Evolutionary conservation across 2,113 vertebrate genomes (phyloP), one percentile per base, ranked within the genome.

Genomic region (Lethenteron camtschaticum): DNA sequence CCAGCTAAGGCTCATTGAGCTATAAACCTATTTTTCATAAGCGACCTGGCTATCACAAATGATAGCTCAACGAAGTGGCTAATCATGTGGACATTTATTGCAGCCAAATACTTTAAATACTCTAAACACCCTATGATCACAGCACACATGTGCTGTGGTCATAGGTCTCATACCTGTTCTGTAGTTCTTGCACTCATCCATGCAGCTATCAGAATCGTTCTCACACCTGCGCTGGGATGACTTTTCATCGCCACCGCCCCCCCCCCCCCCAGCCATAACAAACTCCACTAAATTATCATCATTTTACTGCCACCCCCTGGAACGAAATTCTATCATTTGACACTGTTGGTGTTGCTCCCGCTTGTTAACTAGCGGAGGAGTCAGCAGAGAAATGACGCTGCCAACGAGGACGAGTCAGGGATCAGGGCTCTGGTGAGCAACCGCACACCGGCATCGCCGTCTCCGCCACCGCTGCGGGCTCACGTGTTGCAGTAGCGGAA

Each of bases 401-500:
- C 16, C 13, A 63, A 14, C 3, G 5, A 63, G 13, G 59, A 63
- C 13, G 59, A 14, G 16, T 63, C 3, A 14, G 59, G n/a, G 24
- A 16, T 24, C 63, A 66, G 24, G 24, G 63, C 63, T 9, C n/a
- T 9, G n/a, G n/a, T 16, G 24, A 24, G 10, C 10, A 11, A 66
- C 24, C n/a, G 24, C n/a, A 66, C 63, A 66, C n/a, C 24, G 63
- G 10, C 24, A 66, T 7, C 41, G 6, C 41, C 41, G 41, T 41
- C 41, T 41, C 41, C 41, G 41, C 41, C 41, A 41, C 4, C 6
- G 41, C 41, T 41, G 41, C 41, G 5, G 41, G 41, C 86, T 88
- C 75, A 99, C 92, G 90, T 99, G 76, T 97, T 99, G 78, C 92
- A 86, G 77, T 95, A 99, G 77, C 90, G 85, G 78, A 94, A 95